phyloP scores from a whole-genome alignment of 2,888 invertebrate genomes.

The Julus scandinavius region DNA sequence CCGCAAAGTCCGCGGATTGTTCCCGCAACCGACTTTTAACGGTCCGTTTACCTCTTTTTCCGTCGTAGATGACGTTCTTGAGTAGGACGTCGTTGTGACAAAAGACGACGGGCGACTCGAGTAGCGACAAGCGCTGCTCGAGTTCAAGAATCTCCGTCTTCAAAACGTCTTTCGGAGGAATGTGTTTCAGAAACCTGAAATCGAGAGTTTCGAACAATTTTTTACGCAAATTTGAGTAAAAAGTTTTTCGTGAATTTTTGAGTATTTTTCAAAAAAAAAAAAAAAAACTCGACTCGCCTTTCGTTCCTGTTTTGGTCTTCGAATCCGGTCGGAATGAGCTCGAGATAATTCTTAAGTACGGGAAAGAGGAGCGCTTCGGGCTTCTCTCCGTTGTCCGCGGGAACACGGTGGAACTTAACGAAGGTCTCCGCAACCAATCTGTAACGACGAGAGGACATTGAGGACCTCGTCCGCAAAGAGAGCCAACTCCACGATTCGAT shows the following conservation, averaged over 20 bases:
- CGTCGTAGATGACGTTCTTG: slow-evolving; percentile 89
- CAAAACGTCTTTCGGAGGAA: slow-evolving; percentile 76
- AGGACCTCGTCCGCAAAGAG: background rate
- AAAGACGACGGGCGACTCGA: slow-evolving; percentile 85
- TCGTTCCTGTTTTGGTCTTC: background rate
- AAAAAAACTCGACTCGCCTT: background rate
- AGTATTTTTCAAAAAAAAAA: too few species aligned
- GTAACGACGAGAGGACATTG: background rate
- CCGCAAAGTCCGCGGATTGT: too few species aligned
- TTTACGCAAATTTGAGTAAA: background rate
- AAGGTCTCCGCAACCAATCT: slow-evolving; percentile 77
- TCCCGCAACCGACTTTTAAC: too few species aligned
- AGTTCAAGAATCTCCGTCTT: slow-evolving; percentile 77
- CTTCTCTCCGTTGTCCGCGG: slow-evolving; percentile 61
- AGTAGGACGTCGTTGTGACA: slow-evolving; percentile 97
- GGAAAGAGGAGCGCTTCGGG: slow-evolving; percentile 78
- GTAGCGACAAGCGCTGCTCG: slow-evolving; percentile 65
- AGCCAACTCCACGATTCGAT: background rate
- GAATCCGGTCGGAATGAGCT: slow-evolving; percentile 60
- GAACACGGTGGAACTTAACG: slow-evolving; percentile 69
- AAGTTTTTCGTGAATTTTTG: background rate
- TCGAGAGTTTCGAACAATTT: background rate
- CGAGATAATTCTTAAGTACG: slow-evolving; percentile 71
- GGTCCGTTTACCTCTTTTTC: slow-evolving; percentile 14
- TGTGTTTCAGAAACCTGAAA: slow-evolving; percentile 61